A percentile compares a stretch with the other conserved stretches of the same genome.
phyloP scores from a whole-genome alignment of 2,113 vertebrate genomes.

The Sinocyclocheilus maitianheensis region DNA sequence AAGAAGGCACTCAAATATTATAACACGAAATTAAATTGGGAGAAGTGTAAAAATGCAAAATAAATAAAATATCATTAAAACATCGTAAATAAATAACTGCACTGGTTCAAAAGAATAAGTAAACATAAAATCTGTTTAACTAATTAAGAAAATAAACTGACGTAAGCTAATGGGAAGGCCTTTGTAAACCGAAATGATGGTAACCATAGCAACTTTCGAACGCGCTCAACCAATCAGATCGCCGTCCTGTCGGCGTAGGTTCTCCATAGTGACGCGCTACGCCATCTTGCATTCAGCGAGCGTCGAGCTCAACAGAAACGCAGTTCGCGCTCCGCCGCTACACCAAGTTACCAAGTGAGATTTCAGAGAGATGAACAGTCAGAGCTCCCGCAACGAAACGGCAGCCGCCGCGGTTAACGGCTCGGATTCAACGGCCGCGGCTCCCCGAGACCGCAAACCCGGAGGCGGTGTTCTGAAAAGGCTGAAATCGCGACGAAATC shows the following conservation, averaged over 20 bases:
- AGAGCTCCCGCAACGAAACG: slow-evolving; percentile 75
- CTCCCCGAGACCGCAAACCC: slow-evolving; percentile 71
- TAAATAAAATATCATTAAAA: neutral
- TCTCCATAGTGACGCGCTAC: slow-evolving; percentile 77
- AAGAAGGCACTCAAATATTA: too few relatives aligned
- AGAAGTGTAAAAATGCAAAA: too few relatives aligned
- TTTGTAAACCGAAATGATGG: slow-evolving; percentile 24
- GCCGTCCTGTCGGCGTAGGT: slow-evolving; percentile 55
- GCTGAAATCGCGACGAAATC: slow-evolving; percentile 84
- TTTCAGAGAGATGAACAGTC: slow-evolving; percentile 80
- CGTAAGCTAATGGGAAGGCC: neutral
- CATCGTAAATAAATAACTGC: neutral
- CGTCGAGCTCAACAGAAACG: slow-evolving; percentile 62
- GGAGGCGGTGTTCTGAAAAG: slow-evolving; percentile 84
- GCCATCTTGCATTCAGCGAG: slow-evolving; percentile 79
- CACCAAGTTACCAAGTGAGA: slow-evolving; percentile 40
- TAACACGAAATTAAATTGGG: too few relatives aligned
- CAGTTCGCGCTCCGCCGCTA: slow-evolving; percentile 64
- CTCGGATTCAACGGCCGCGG: slow-evolving; percentile 59
- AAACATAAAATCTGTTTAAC: neutral
- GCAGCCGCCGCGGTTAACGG: slow-evolving; percentile 65
- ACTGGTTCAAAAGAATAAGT: neutral
- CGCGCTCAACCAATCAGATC: slow-evolving; percentile 69
- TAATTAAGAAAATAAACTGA: neutral
- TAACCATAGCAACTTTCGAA: slow-evolving; percentile 72